Percentiles rank a stretch among this genome's conserved stretches.
Conservation (phyloP, 1,140 invertebrate species). For the Leptopilina boulardi region DNA sequence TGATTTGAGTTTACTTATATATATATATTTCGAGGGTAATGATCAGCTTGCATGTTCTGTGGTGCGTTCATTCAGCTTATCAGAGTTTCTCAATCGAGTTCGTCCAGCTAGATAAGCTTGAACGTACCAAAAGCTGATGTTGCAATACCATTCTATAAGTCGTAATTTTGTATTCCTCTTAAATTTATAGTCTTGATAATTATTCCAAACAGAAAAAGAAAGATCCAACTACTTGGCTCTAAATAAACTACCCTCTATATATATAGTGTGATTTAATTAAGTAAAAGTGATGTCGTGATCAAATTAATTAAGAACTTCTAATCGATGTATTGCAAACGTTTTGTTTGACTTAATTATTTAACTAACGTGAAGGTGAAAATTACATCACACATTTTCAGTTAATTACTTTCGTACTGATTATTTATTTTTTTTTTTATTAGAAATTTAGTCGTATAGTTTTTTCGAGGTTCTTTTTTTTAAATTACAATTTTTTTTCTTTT, state of each 20-base stretch:
- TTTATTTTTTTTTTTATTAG: too few relatives aligned
- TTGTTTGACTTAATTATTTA: not conserved
- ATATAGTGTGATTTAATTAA: constrained; percentile 28
- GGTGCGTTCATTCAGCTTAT: constrained; percentile 41
- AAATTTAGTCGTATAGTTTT: too few relatives aligned
- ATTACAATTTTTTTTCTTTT: too few relatives aligned
- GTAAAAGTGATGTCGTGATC: not conserved
- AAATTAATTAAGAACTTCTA: constrained; percentile 14
- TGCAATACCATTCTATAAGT: not conserved
- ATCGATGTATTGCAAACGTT: not conserved
- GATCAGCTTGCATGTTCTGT: constrained; percentile 51
- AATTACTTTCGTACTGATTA: not conserved
- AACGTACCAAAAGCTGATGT: constrained; percentile 24
- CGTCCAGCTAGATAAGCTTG: constrained; percentile 34
- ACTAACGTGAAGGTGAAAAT: constrained; percentile 3
- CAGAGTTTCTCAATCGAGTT: constrained; percentile 34
- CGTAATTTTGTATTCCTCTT: constrained; percentile 22
- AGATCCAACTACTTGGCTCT: not conserved
- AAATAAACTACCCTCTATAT: not conserved
- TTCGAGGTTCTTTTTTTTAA: too few relatives aligned
- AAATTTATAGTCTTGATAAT: constrained; percentile 1
- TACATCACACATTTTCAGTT: not conserved
- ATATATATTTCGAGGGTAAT: constrained; percentile 53
- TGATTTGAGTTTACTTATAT: not conserved
- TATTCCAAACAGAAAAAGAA: not conserved